A percentile compares a stretch with the other conserved stretches of the same genome.
phyloP scores from a whole-genome alignment of 2,888 invertebrate genomes.

The Ommatoiulus sabulosus region DNA sequence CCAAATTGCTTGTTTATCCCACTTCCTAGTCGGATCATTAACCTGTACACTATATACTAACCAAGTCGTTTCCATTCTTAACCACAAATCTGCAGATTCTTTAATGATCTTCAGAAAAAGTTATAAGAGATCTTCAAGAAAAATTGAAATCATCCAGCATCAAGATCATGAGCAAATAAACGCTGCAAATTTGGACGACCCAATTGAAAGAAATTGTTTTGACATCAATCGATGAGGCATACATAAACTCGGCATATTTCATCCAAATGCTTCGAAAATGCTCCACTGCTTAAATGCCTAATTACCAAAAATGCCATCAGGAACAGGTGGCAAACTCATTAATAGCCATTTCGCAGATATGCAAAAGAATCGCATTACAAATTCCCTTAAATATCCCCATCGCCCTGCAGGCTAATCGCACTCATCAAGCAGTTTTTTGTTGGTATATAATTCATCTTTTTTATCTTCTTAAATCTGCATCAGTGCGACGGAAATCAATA shows the following conservation, averaged over 20 bases:
- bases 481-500: not conserved
- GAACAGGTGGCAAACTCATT: constrained; percentile 22
- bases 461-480: not conserved
- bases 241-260: not conserved
- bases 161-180: too few species aligned
- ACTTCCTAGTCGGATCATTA: too few species aligned
- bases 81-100: too few species aligned
- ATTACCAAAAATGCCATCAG: not conserved
- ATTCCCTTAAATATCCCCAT: not conserved
- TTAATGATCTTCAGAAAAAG: too few species aligned
- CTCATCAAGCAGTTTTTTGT: not conserved
- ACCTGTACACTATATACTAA: too few species aligned
- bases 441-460: not conserved
- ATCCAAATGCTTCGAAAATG: not conserved
- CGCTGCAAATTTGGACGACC: too few species aligned
- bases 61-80: too few species aligned
- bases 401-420: not conserved
- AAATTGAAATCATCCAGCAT: too few species aligned
- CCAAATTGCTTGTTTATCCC: too few species aligned
- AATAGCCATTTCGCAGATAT: not conserved
- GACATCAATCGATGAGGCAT: not conserved
- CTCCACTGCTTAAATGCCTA: not conserved
- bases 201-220: not conserved
- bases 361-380: not conserved
- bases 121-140: too few species aligned